phyloP scores from a whole-genome alignment of 2,113 vertebrate species.

The Pelodiscus sinensis region DNA sequence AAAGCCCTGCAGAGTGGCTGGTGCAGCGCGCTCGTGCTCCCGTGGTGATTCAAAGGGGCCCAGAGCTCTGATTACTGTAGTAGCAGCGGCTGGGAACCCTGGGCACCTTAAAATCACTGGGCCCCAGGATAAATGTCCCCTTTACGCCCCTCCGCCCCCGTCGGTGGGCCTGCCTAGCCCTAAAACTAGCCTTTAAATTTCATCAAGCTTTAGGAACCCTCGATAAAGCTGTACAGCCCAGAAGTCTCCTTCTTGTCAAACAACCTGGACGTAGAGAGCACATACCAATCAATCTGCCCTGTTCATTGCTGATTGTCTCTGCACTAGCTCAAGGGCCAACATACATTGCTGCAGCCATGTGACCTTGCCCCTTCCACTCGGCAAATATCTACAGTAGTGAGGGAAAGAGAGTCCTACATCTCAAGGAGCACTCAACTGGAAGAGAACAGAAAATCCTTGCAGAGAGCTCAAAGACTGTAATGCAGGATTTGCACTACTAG shows the following conservation, averaged over 20 bases:
- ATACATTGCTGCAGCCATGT: fast-evolving
- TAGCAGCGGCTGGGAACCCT: too few species aligned
- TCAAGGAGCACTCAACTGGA: neutral
- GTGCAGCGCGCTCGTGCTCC: too few species aligned
- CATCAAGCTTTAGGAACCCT: neutral
- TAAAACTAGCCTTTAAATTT: neutral
- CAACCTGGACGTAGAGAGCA: neutral
- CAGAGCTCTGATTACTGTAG: too few species aligned
- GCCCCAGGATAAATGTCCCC: too few species aligned
- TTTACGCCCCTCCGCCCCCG: too few species aligned
- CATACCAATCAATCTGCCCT: fast-evolving
- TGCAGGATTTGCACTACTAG: constrained; percentile 19
- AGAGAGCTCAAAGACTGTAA: constrained; percentile 15
- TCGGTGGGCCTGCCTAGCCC: neutral
- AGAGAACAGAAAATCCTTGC: neutral
- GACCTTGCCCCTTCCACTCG: neutral
- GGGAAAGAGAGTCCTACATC: neutral
- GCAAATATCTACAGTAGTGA: fast-evolving
- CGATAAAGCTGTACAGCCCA: neutral
- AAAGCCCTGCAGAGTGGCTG: too few species aligned
- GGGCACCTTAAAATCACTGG: too few species aligned
- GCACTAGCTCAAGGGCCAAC: neutral
- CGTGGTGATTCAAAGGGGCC: too few species aligned
- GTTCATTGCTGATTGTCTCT: neutral
- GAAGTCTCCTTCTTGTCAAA: neutral